Conservation (phyloP, 2,888 invertebrate species). For the Plutella xylostella region DNA sequence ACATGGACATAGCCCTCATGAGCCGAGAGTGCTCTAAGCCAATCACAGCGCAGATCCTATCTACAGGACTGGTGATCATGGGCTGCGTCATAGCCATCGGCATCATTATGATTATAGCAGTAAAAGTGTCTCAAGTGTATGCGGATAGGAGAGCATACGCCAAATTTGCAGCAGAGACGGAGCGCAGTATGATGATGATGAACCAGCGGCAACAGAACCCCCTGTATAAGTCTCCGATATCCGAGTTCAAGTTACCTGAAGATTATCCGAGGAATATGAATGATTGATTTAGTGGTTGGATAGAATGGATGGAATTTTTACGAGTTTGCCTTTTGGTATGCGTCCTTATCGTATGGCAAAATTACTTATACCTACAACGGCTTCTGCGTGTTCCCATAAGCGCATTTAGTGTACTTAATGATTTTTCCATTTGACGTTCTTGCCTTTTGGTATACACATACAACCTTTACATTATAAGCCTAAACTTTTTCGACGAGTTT, state of each 20-base stretch:
- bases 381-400: no score
- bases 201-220: slow-evolving; percentile 63
- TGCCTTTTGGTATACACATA: no score
- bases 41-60: slow-evolving; percentile 44
- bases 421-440: no score
- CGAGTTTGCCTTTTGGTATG: no score
- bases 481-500: no score
- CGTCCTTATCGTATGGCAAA: no score
- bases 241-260: slow-evolving; percentile 66
- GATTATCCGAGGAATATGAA: slow-evolving; percentile 50
- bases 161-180: slow-evolving; percentile 54
- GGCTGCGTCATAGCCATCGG: slow-evolving; percentile 57
- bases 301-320: no score
- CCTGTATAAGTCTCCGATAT: slow-evolving; percentile 72
- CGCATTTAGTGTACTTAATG: no score
- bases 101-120: slow-evolving; percentile 42
- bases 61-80: slow-evolving; percentile 45
- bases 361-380: no score
- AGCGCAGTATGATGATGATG: slow-evolving; percentile 45
- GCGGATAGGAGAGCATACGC: slow-evolving; percentile 68
- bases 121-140: slow-evolving; percentile 49
- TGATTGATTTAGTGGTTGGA: slow-evolving; percentile 26
- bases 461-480: no score
- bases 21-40: slow-evolving; percentile 43
- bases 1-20: slow-evolving; percentile 45